Conservation (phyloP, 2,888 invertebrate species). For the Homarus gammarus region DNA sequence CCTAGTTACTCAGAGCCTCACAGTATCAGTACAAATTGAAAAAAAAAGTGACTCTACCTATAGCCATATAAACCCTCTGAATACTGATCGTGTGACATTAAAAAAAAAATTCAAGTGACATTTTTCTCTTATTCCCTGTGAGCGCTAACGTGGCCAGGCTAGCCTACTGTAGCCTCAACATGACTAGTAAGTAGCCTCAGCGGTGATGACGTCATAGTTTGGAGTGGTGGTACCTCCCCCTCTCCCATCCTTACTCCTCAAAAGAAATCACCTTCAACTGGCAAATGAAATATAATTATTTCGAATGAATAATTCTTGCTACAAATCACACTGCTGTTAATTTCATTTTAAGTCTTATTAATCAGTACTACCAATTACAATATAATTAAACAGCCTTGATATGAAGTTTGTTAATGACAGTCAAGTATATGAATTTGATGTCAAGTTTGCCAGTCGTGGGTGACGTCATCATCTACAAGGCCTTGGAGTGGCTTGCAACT, state of each 20-base stretch:
- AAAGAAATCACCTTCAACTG: not conserved
- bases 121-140: slow-evolving; percentile 7
- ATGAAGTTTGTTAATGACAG: too few relatives aligned
- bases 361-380: too few relatives aligned
- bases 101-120: not conserved
- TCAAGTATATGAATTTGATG: not conserved
- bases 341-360: too few relatives aligned
- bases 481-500: slow-evolving; percentile 7
- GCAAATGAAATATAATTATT: not conserved
- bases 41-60: not conserved
- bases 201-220: slow-evolving; percentile 19
- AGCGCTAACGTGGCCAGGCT: slow-evolving; percentile 22
- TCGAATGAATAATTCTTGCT: too few relatives aligned
- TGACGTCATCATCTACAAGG: not conserved
- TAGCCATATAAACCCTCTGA: not conserved
- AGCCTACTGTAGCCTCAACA: slow-evolving; percentile 25
- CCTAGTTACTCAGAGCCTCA: too few relatives aligned
- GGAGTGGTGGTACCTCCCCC: slow-evolving; percentile 34
- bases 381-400: too few relatives aligned
- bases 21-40: too few relatives aligned
- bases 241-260: not conserved
- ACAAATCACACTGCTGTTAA: too few relatives aligned
- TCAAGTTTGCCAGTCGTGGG: not conserved
- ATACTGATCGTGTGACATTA: not conserved
- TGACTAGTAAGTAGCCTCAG: slow-evolving; percentile 43